A percentile compares a stretch with the other conserved stretches of the same genome.
Evolutionary conservation across 2,888 invertebrate genomes (phyloP).

Genomic region (Elaeidobius kamerunicus): DNA sequence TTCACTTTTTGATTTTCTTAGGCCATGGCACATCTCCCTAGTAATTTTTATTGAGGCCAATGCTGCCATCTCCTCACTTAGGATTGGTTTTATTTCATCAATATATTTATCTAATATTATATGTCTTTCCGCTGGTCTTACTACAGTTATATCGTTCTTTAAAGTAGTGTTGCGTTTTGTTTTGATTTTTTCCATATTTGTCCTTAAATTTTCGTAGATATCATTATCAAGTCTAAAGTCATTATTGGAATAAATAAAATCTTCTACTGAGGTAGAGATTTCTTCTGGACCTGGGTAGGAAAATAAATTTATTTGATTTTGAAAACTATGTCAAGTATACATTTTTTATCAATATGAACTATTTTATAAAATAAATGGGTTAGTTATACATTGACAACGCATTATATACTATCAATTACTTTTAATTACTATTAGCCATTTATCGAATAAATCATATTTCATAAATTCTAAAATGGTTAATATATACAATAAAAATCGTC

Average conservation of each 20-base stretch:
- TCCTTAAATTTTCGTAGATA: conserved; percentile 17
- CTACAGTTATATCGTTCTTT: conserved; percentile 12
- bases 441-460: too few species aligned
- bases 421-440: too few species aligned
- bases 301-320: too few species aligned
- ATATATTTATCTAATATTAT: conserved; percentile 15
- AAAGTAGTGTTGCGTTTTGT: conserved; percentile 9
- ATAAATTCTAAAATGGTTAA: too few species aligned
- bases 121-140: conserved; percentile 10
- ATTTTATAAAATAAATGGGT: too few species aligned
- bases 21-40: conserved; percentile 22
- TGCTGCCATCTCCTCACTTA: conserved; percentile 26
- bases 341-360: too few species aligned
- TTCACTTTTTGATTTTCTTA: conserved; percentile 26
- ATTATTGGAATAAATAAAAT: conserved; percentile 6
- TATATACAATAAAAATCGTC: too few species aligned
- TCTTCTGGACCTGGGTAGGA: conserved; percentile 26
- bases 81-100: conserved; percentile 8
- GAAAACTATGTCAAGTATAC: too few species aligned
- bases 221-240: conserved; percentile 24
- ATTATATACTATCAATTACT: too few species aligned
- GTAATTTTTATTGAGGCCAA: conserved; percentile 22
- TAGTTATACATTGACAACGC: too few species aligned
- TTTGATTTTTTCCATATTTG: conserved; percentile 19
- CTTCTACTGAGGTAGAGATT: conserved; percentile 6